Base-by-base conservation (phyloP, 2,797 vertebrate species). In the Loris lydekkerianus region DNA sequence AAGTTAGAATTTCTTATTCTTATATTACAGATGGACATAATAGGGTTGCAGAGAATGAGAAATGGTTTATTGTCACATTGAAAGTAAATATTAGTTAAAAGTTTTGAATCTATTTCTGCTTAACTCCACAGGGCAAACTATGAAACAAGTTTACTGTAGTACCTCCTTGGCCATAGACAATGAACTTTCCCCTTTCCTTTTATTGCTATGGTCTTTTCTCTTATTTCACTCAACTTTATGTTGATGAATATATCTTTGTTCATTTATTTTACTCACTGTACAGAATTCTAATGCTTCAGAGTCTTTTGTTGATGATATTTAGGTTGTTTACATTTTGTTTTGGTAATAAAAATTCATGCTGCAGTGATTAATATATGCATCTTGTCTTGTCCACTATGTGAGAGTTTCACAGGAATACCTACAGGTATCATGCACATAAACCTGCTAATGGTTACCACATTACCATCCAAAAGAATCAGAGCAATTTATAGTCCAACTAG, bases 1-100 rank as follows among this genome's bases (percentile, higher is more conserved):
- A 93, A 86, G 1, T 60, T 78, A 76, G 40, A 37, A 40, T 65
- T 86, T 81, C 75, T 87, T 86, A 86, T 91, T 86, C 56, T 78
- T 70, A 75, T 43, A 63, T 72, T 37, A 87, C 1, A 86, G 18
- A 46, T 37, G 10, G 70, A 18, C 11, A 25, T 34, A 94, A 89
- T 13, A 72, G 18, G 17, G n/a, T 61, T 83, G 75, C 0, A 67
- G 84, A 76, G 40, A 91, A 34, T 70, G 34, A 83, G 7, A 0
- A 70, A 14, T 86, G 84, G 13, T 81, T n/a, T 81, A 91, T 67
- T 31, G 29, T 69, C 56, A 78, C 21, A 14, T 5, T 86, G 40
- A 34, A 82, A 94, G 17, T 86, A 76, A 61, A 43, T 83, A 27
- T 70, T 5, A 70, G 4, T 56, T 67, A n/a, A 61, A n/a, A 21